Conservation (phyloP, 92 coral and sea anemone species). For the Blastomussa wellsi region DNA sequence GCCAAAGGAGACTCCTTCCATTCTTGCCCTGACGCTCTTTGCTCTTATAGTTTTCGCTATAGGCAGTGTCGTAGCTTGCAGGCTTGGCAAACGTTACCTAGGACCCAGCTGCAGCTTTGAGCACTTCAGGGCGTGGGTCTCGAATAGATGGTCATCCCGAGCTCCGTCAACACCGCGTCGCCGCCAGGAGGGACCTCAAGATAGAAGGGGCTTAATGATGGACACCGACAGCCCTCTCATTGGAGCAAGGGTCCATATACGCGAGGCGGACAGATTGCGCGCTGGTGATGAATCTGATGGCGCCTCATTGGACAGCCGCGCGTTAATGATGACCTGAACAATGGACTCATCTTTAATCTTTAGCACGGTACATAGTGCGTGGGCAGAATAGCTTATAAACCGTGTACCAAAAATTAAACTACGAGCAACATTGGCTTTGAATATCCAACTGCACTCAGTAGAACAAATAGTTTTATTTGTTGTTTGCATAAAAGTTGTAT, state of each 20-base stretch:
- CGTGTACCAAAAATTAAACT: background rate
- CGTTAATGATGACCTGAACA: background rate
- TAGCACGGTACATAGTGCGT: background rate
- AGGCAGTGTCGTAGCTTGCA: constrained; percentile 4
- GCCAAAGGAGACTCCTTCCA: background rate
- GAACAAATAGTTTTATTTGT: too few relatives aligned
- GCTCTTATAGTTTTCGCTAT: constrained; percentile 15
- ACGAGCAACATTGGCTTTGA: background rate
- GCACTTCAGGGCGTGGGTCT: background rate
- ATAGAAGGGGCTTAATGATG: background rate
- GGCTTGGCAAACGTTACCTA: constrained; percentile 7
- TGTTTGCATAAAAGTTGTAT: too few relatives aligned
- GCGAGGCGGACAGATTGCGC: background rate
- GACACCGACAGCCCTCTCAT: constrained; percentile 14
- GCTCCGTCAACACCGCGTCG: background rate
- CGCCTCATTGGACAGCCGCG: background rate
- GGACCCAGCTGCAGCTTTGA: constrained; percentile 33
- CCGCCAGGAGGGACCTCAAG: background rate
- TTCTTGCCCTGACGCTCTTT: constrained; percentile 15
- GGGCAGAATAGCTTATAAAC: background rate
- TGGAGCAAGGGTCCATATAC: background rate
- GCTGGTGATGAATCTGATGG: background rate
- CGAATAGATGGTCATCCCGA: background rate
- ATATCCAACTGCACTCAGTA: too few relatives aligned
- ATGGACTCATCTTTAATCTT: background rate